Conservation (phyloP, 35 echinoderm and acorn worm species). For the Ophioderma brevispina region DNA sequence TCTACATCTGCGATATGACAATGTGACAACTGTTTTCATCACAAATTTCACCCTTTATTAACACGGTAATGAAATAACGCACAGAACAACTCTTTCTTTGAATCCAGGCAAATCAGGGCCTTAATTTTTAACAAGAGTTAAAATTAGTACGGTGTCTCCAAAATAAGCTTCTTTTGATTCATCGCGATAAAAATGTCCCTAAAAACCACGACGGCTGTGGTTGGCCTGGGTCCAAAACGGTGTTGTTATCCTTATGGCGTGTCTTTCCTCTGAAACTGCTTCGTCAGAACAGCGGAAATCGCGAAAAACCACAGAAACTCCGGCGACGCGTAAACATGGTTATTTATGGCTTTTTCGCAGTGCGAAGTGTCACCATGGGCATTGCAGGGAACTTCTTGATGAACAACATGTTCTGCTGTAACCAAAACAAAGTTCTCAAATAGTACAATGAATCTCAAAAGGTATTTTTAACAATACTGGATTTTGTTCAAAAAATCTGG, state of each 20-base stretch:
- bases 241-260: conserved; percentile 4
- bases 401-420: neutral
- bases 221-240: neutral
- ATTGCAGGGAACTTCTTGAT: neutral
- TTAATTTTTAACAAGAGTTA: neutral
- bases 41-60: conserved; percentile 11
- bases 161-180: neutral
- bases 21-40: no score
- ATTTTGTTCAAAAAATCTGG: no score
- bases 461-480: no score
- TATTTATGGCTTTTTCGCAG: neutral
- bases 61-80: neutral
- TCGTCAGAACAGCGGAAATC: conserved; percentile 7
- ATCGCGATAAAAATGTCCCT: neutral
- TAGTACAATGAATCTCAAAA: no score
- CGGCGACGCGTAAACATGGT: neutral
- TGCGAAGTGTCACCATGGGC: neutral
- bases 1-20: no score
- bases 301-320: neutral
- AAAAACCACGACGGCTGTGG: neutral
- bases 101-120: neutral
- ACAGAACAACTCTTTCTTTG: neutral
- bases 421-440: neutral
- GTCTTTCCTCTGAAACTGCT: neutral
- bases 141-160: neutral